A percentile compares a stretch with the other conserved stretches of the same genome.
phyloP scores from a whole-genome alignment of 2,113 vertebrate genomes.

The Hyperopisus bebe region DNA sequence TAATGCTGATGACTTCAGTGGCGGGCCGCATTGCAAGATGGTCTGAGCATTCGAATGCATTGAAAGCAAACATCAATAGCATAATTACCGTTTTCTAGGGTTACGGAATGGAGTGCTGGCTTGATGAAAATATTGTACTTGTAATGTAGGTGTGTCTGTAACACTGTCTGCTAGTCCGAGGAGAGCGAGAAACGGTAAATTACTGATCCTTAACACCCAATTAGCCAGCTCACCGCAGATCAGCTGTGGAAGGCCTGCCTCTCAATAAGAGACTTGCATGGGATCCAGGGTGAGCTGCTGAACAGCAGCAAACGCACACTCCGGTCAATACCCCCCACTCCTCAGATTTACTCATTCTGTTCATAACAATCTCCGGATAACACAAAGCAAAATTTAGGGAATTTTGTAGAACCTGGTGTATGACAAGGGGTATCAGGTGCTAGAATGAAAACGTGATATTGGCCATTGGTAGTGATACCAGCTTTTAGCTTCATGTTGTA shows the following conservation, averaged over 20 bases:
- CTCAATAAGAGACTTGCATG: background rate
- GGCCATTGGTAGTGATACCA: background rate
- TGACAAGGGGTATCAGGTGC: background rate
- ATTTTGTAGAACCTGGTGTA: background rate
- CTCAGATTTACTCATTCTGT: background rate
- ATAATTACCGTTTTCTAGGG: background rate
- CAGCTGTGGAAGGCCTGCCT: conserved; percentile 7
- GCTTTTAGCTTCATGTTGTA: background rate
- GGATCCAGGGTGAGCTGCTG: conserved; percentile 14
- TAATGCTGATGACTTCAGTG: background rate
- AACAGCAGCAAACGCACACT: background rate
- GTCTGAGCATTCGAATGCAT: background rate
- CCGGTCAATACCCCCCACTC: background rate
- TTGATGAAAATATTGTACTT: background rate
- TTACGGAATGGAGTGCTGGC: background rate
- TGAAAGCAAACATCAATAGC: background rate
- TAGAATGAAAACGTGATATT: background rate
- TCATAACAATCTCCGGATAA: background rate
- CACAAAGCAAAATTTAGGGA: background rate
- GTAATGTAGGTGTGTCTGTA: background rate
- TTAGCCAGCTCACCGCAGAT: conserved; percentile 7
- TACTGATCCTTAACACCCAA: conserved; percentile 30
- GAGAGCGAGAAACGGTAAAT: conserved; percentile 13
- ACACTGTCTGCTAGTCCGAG: background rate
- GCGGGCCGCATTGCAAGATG: background rate